Percentiles rank a stretch among this genome's conserved stretches.
Evolutionary conservation across 2,797 vertebrate species (phyloP).

Genomic region (Myotis findleyi): DNA sequence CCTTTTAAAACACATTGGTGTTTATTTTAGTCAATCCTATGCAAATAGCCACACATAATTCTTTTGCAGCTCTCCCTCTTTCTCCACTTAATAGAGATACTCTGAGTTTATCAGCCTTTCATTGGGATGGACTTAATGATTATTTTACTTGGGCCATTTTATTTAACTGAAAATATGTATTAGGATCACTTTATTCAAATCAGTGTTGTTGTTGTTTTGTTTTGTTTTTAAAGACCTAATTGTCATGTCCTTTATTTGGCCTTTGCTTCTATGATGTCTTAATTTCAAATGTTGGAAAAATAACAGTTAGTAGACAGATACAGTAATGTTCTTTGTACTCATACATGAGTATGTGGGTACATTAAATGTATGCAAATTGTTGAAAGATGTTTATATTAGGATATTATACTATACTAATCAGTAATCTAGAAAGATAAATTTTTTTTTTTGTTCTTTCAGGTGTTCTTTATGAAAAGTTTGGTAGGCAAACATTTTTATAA

Average conservation of each 20-base stretch:
- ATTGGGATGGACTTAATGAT: background rate
- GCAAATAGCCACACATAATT: background rate
- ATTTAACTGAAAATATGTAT: background rate
- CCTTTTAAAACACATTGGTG: background rate
- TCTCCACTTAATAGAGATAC: background rate
- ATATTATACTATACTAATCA: background rate
- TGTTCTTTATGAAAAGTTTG: background rate
- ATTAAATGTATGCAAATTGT: conserved; percentile 13
- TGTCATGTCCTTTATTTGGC: background rate
- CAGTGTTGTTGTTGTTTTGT: background rate
- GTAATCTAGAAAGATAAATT: background rate
- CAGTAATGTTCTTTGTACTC: background rate
- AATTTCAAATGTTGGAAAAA: background rate
- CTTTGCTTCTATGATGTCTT: background rate
- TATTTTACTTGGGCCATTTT: background rate
- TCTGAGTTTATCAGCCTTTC: background rate
- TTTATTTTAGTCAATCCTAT: background rate
- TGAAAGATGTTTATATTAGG: background rate
- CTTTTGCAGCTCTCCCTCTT: background rate
- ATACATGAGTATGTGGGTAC: background rate
- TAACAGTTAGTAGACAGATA: background rate
- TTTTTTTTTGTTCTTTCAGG: background rate
- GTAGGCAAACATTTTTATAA: background rate
- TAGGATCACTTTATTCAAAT: background rate
- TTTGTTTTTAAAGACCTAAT: background rate